A percentile compares a stretch with the other conserved stretches of the same genome.
Evolutionary conservation across 2,888 invertebrate species (phyloP).

Genomic region (Sarcophaga caerulescens): DNA sequence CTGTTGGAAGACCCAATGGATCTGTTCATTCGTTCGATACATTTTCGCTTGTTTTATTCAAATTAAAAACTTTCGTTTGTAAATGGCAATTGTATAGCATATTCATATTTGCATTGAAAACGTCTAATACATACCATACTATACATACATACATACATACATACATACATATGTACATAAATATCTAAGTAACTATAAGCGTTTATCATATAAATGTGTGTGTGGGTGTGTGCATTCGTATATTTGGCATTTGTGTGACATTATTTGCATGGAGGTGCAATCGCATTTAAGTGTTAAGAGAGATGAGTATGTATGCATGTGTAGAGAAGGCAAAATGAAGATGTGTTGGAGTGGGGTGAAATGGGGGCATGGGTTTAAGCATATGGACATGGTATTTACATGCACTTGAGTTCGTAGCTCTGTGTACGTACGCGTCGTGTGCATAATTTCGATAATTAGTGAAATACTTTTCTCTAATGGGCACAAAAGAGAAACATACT

Average conservation of each 20-base stretch:
- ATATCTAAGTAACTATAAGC: not conserved
- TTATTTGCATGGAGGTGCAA: constrained; percentile 60
- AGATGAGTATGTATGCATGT: not conserved
- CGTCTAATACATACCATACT: not conserved
- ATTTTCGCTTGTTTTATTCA: not conserved
- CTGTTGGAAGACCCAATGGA: no score
- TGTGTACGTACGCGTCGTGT: constrained; percentile 49
- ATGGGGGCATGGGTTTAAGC: not conserved
- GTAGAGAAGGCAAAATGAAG: not conserved
- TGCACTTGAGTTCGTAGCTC: not conserved
- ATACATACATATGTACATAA: no score
- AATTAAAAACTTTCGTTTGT: not conserved
- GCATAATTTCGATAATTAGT: constrained; percentile 69
- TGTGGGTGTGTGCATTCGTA: not conserved
- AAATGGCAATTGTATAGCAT: not conserved
- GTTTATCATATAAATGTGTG: not conserved
- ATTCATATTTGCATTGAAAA: not conserved
- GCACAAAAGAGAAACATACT: constrained; percentile 67
- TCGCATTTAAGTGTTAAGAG: constrained; percentile 33
- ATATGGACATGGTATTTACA: not conserved
- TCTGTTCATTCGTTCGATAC: no score
- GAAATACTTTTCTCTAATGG: constrained; percentile 69
- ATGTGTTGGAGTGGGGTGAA: not conserved
- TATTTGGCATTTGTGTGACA: constrained; percentile 57
- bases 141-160: not conserved